These are phyloP conservation scores for Apamea epomidion DNA, from an alignment of 2,888 invertebrate species.

Conservation along the genomic window DNA sequence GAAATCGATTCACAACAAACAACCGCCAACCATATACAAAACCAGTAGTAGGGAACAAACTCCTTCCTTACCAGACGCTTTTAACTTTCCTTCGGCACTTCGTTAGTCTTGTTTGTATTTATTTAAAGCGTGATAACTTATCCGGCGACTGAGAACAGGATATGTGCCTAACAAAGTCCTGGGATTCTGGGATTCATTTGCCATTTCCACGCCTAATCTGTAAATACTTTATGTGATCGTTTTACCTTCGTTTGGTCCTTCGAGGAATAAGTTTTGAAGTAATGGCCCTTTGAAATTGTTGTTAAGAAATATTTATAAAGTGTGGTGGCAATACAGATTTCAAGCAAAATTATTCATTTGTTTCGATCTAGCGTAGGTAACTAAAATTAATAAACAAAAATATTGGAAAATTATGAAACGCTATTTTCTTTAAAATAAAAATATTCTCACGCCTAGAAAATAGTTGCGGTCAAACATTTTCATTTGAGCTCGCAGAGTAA, in stretches of 20 bases:
- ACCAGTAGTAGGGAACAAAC: conserved; percentile 72
- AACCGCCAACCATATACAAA: conserved; percentile 7
- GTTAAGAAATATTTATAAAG: not conserved
- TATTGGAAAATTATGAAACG: not conserved
- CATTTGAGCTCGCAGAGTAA: too few species aligned
- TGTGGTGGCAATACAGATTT: not conserved
- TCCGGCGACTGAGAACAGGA: conserved; percentile 84
- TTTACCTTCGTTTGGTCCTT: conserved; percentile 52
- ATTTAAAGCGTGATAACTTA: conserved; percentile 88
- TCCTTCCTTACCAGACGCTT: conserved; percentile 82
- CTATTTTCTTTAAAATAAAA: not conserved
- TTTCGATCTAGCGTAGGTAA: not conserved
- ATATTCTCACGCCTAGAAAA: not conserved
- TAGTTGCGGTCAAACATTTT: not conserved
- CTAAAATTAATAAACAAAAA: not conserved
- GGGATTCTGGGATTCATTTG: conserved; percentile 76
- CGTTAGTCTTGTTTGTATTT: conserved; percentile 88
- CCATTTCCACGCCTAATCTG: conserved; percentile 75
- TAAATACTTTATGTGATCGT: conserved; percentile 60
- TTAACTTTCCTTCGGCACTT: conserved; percentile 89
- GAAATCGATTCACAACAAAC: conserved; percentile 36
- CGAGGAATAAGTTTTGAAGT: conserved; percentile 41
- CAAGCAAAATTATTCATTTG: not conserved
- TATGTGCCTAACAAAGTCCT: conserved; percentile 77
- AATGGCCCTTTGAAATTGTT: conserved; percentile 16